A percentile compares a stretch with the other conserved stretches of the same genome.
phyloP scores from a whole-genome alignment of 2,888 invertebrate species.

The Drosophila neotestacea region DNA sequence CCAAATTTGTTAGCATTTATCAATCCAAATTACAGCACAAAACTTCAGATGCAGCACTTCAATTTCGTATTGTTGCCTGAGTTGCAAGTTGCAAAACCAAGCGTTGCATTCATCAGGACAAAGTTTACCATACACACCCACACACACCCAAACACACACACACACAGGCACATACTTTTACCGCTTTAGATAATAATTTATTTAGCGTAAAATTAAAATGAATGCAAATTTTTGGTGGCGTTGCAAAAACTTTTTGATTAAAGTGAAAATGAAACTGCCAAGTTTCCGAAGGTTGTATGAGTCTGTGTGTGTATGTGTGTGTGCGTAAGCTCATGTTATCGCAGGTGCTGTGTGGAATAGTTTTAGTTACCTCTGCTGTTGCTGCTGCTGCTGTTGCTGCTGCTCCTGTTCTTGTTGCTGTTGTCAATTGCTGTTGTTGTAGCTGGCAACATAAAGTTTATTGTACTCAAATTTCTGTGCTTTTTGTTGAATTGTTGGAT shows the following conservation, averaged over 20 bases:
- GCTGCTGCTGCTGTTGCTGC: conserved; percentile 19
- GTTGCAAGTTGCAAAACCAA: neutral
- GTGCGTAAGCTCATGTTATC: conserved; percentile 58
- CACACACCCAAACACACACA: conserved; percentile 15
- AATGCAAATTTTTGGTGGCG: conserved; percentile 72
- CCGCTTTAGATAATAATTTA: conserved; percentile 76
- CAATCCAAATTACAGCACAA: conserved; percentile 44
- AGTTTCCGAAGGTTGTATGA: conserved; percentile 43
- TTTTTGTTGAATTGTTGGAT: conserved; percentile 39
- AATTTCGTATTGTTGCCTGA: neutral
- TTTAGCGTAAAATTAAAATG: conserved; percentile 80
- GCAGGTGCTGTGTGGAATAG: conserved; percentile 67
- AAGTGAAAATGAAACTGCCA: conserved; percentile 77
- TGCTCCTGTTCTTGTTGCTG: conserved; percentile 36
- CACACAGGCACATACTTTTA: conserved; percentile 19
- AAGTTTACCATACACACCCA: conserved; percentile 34
- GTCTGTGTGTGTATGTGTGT: conserved; percentile 13
- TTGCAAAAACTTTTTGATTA: conserved; percentile 75
- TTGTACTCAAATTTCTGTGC: conserved; percentile 57
- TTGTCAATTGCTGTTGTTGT: conserved; percentile 30
- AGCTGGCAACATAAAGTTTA: conserved; percentile 64
- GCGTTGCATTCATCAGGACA: conserved; percentile 31
- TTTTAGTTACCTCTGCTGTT: conserved; percentile 58
- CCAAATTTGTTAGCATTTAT: conserved; percentile 37
- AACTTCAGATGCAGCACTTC: conserved; percentile 31